Evolutionary conservation across 1,140 invertebrate genomes (phyloP).

Genomic region (Ericerus pela): DNA sequence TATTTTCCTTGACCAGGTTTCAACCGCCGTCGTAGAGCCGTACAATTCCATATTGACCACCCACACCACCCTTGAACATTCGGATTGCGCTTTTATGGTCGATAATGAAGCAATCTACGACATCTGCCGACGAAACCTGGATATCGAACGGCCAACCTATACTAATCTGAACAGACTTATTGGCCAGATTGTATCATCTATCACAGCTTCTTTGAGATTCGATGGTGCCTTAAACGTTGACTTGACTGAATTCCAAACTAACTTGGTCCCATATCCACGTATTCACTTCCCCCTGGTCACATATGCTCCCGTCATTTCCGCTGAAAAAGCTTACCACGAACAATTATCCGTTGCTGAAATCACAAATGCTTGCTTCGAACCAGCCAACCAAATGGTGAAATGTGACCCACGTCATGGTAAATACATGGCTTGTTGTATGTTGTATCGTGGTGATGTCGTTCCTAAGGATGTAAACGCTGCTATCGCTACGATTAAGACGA

Average conservation of each 20-base stretch:
- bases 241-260: constrained; percentile 80
- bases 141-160: constrained; percentile 76
- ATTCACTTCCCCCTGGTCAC: constrained; percentile 57
- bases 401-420: constrained; percentile 64
- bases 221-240: constrained; percentile 81
- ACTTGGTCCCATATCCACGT: constrained; percentile 70
- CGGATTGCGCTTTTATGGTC: constrained; percentile 56
- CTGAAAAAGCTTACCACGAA: constrained; percentile 48
- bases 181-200: constrained; percentile 67
- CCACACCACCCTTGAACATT: constrained; percentile 45
- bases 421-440: constrained; percentile 77
- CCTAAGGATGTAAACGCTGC: constrained; percentile 59
- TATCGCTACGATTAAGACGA: constrained; percentile 52
- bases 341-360: constrained; percentile 44
- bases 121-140: constrained; percentile 74
- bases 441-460: constrained; percentile 54
- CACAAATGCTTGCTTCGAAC: constrained; percentile 54
- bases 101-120: constrained; percentile 86
- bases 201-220: constrained; percentile 72
- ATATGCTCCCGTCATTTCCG: constrained; percentile 47
- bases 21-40: constrained; percentile 51
- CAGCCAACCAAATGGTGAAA: constrained; percentile 67
- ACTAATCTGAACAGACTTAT: constrained; percentile 64
- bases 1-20: constrained; percentile 30
- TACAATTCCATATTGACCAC: constrained; percentile 49